A percentile compares a stretch with the other conserved stretches of the same genome.
Conservation (phyloP, 2,797 vertebrate species). For the Oreochromis grahami region DNA sequence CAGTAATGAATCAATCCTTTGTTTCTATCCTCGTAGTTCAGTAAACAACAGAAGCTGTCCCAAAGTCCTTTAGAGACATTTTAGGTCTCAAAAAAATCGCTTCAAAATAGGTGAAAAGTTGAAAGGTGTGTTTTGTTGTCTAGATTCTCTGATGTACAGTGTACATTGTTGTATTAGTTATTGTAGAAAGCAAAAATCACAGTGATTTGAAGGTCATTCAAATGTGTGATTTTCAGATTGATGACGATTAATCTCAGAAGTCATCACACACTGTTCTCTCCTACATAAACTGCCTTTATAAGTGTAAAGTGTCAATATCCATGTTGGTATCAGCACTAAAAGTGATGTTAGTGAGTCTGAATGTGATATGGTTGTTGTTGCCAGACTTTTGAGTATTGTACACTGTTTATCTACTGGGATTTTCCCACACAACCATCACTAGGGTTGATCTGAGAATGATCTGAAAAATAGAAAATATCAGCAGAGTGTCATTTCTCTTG, state of each 20-base stretch:
- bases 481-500: neutral
- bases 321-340: neutral
- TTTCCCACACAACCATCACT: neutral
- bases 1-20: neutral
- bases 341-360: neutral
- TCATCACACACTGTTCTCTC: neutral
- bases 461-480: neutral
- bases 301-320: neutral
- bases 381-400: neutral
- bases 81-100: neutral
- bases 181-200: neutral
- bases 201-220: neutral
- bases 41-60: neutral
- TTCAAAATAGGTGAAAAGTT: neutral
- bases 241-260: neutral
- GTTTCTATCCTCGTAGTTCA: neutral
- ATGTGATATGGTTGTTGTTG: neutral
- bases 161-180: neutral
- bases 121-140: neutral
- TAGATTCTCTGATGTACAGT: neutral
- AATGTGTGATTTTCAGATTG: neutral
- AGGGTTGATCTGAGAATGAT: neutral
- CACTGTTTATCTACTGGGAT: neutral
- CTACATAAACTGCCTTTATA: neutral
- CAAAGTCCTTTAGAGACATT: neutral